Evolutionary conservation across 2,797 vertebrate species (phyloP), one percentile per base, ranked within the genome.

Genomic region (Xenops minutus): DNA sequence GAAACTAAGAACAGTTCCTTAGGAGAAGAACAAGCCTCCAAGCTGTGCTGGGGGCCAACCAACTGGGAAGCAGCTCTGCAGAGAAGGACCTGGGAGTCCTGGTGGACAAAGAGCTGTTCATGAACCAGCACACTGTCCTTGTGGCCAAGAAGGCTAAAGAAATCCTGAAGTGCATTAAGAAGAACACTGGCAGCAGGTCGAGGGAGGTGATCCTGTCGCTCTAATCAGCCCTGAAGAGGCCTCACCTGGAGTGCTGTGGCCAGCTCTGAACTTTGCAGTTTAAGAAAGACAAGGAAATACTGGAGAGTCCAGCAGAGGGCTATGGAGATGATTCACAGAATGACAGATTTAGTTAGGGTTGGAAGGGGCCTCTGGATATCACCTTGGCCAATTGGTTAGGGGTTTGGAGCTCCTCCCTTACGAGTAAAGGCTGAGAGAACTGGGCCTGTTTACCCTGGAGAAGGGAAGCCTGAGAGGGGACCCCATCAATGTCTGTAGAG

Each of bases 101-200:
- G 39, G 46, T 84, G 34, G 51, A 71, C 44, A 64, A 6, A 29
- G 59, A 72, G 24, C 18, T 72, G n/a, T 34, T 15, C 0, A 0
- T 72, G 34, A 90, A 22, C 52, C 59, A 73, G 19, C 6, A 34
- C 3, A 32, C 19, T 48, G 59, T 23, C 39, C 34, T 36, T 41
- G 39, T 54, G 26, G 30, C 52, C 26, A 78, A 66, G 46, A 48
- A 54, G 7, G 52, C 30, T 44, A n/a, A 78, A 48, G 26, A 52
- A 46, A 36, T 7, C 15, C 46, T 48, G 46, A 16, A 27, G 30
- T 66, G 18, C 39, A 17, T 66, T 39, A 39, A 73, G 44, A 66
- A 27, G 17, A 48, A 12, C n/a, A 48, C 7, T 39, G 13, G 17
- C 34, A 72, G 34, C 39, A 66, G 18, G 26, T 32, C 0, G 0